Base-by-base conservation (phyloP, 1,140 invertebrate genomes). In the Periplaneta americana region DNA sequence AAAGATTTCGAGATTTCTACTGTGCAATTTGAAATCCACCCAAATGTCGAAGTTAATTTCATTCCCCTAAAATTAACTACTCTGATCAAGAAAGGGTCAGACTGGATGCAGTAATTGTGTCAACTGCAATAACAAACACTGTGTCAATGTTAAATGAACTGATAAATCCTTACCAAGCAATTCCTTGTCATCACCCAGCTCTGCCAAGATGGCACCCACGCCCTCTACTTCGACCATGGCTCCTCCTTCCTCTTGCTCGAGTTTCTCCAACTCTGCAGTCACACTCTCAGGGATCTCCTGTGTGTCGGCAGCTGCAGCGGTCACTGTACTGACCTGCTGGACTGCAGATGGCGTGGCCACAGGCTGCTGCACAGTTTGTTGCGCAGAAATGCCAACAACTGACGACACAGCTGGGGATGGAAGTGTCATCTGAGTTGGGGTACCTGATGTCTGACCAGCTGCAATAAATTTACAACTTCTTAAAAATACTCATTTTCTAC, bases 171-270 rank as follows among this genome's bases (percentile, higher is more conserved):
- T 92, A 89, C 95, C 91, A 22, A 97, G 89, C 82, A 97, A 91
- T 86, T 97, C 96, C 86, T 97, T 96, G 86, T 97, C 96, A 83
- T 96, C 96, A 8, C 93, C 95, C 35, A 96, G 88, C 79, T 96
- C 95, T 48, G 92, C 94, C 80, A 96, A 89, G 86, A 96, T 94
- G 86, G 95, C 94, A 84, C 91, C 93, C 74, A 95, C 95, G 13
- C 91, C 91, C 86, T 92, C 92, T 84, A 94, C 92, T 89, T 95
- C 94, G 17, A 91, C 92, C 90, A 94, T 94, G 78, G 37, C 75
- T 57, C 92, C 92, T 36, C 89, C 90, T n/a, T n/a, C n/a, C 85
- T 92, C 91, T 86, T 95, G 94, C 86, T 96, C 94, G 22, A 96
- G 87, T 85, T 96, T 96, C 84, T 96, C 94, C 83, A 96, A 85